phyloP scores from a whole-genome alignment of 2,113 vertebrate genomes.

The Eudyptes chrysolophus region DNA sequence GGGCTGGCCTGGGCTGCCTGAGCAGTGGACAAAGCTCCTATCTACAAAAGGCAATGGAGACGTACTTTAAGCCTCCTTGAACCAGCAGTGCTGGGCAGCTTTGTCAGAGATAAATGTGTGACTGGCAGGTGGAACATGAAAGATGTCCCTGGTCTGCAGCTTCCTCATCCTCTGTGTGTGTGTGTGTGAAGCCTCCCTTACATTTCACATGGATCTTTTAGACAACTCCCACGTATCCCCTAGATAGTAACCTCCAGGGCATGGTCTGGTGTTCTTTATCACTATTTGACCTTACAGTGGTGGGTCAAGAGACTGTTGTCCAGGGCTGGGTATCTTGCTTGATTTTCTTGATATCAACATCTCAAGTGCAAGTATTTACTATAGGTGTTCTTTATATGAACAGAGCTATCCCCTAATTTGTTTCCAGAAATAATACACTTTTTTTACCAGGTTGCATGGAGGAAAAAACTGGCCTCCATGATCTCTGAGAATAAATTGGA shows the following conservation, averaged over 20 bases:
- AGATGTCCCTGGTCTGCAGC: neutral
- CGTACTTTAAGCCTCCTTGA: neutral
- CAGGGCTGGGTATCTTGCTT: neutral
- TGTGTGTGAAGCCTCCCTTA: neutral
- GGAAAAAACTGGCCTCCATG: neutral
- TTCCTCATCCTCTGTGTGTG: neutral
- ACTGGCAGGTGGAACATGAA: neutral
- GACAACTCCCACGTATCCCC: neutral
- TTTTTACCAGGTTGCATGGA: neutral
- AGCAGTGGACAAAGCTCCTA: neutral
- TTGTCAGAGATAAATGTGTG: neutral
- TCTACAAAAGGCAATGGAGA: neutral
- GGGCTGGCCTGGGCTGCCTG: neutral
- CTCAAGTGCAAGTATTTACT: neutral
- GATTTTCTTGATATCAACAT: neutral
- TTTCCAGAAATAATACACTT: neutral
- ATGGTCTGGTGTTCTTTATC: neutral
- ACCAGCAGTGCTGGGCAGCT: neutral
- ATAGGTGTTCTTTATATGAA: neutral
- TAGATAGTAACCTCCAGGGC: neutral
- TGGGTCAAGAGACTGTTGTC: neutral
- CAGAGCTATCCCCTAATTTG: neutral
- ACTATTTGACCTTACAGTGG: neutral
- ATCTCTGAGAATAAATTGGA: neutral
- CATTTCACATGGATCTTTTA: neutral